A percentile compares a stretch with the other conserved stretches of the same genome.
phyloP scores from a whole-genome alignment of 2,797 vertebrate genomes.

The Peromyscus attwateri region DNA sequence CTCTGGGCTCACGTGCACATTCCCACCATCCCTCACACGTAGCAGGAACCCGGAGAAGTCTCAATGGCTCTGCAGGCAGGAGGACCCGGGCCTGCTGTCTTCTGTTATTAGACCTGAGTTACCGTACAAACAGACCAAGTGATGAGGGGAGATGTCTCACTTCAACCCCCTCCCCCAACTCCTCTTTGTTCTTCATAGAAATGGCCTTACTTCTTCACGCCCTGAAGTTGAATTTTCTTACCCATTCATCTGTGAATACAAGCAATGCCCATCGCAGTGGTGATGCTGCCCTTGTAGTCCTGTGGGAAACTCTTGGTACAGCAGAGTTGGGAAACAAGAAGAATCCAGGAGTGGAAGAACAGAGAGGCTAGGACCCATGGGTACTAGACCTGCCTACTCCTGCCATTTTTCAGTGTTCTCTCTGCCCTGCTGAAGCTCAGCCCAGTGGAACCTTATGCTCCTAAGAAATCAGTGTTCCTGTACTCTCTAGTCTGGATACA shows the following conservation, averaged over 20 bases:
- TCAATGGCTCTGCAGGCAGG: too few relatives aligned
- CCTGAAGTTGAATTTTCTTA: background rate
- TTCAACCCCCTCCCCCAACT: background rate
- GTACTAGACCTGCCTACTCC: fast-evolving
- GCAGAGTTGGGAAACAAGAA: too few relatives aligned
- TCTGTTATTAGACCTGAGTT: background rate
- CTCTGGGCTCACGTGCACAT: fast-evolving
- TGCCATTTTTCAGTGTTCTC: too few relatives aligned
- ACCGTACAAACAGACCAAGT: background rate
- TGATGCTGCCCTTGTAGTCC: background rate
- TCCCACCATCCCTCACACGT: too few relatives aligned
- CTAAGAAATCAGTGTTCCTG: background rate
- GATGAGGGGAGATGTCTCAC: background rate
- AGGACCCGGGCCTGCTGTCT: too few relatives aligned
- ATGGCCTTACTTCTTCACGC: background rate
- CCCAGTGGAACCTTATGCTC: too few relatives aligned
- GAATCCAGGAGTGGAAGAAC: too few relatives aligned
- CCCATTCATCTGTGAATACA: background rate
- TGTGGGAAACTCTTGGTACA: too few relatives aligned
- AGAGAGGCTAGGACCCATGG: background rate
- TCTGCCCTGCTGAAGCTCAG: background rate
- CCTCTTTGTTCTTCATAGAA: background rate
- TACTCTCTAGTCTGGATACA: background rate
- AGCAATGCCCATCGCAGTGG: too few relatives aligned
- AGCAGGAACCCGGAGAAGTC: background rate